Base-by-base conservation (phyloP, 2,888 invertebrate species). In the Ptychoptera contaminata region DNA sequence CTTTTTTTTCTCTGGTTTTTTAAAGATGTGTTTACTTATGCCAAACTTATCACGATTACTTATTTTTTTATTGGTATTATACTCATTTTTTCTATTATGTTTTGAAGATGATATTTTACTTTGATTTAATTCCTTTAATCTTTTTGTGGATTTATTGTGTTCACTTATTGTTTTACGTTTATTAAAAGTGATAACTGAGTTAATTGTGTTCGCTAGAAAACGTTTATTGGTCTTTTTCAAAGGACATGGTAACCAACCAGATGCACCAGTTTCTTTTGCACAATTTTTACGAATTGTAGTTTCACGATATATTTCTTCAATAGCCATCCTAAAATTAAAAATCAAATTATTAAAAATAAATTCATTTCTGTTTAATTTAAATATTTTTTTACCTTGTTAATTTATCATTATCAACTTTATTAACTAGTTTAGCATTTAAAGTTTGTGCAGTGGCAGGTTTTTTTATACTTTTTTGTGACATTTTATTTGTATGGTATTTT, bases 291-390 rank as follows among this genome's bases (percentile, higher is more conserved):
- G 74, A 57, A 71, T 70, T 36, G 72, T 70, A 10, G 76, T 73
- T 60, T 76, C 76, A 47, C 70, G 65, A 50, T 76, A 61, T 41
- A 77, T 63, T 59, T 76, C 76, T 55, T 73, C 72, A 38, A 71
- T 69, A 10, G 77, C 77, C 56, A 71, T 58, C 57, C 73, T 72
- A 55, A 46, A 62, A 44, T 31, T 30, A 30, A 37, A 30, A 5
- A 40, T 23, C 7, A 3, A 5, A 23, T 23, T 23, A 23, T 23
- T 23, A 3, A 7, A n/a, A n/a, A n/a, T n/a, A n/a, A n/a, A n/a
- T 23, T 23, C 7, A 23, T 23, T 7, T 23, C 3, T 23, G 3
- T 5, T 23, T 23, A 5, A 23, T 23, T 23, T 5, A 23, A 23
- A 23, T 23, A 23, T 23, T 23, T 5, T 5, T 23, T 23, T 23